Evolutionary conservation across 1,140 invertebrate genomes (phyloP), one percentile per base, ranked within the genome.

Genomic region (Trissolcus basalis): DNA sequence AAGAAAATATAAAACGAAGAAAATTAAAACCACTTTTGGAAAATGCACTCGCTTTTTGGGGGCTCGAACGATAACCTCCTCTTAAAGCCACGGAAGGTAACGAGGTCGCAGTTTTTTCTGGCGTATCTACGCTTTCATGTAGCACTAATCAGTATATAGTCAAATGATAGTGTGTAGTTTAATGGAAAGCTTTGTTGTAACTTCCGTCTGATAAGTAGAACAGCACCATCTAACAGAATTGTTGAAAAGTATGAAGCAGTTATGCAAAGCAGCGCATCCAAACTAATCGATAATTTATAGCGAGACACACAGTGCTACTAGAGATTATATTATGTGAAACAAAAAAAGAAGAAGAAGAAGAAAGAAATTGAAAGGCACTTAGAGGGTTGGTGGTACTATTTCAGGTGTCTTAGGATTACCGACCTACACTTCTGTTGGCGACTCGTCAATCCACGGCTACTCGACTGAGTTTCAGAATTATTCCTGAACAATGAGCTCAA

Each of bases 351-450:
- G n/a, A n/a, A n/a, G n/a, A n/a, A n/a, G n/a, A n/a, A n/a, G n/a
- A n/a, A n/a, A n/a, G n/a, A n/a, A n/a, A n/a, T n/a, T n/a, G n/a
- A n/a, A n/a, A n/a, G 73, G 76, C 76, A 83, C 77, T 85, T 80
- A 83, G 82, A 78, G 81, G 80, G 77, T 77, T 83, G 81, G 77
- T 84, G 82, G 80, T 85, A 84, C 72, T 82, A 65, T 83, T 86
- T 82, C 83, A 86, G 84, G 81, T 86, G 81, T 80, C 78, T 82
- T 86, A 80, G 84, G 81, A 85, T 74, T 87, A 81, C 78, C 82
- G 63, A 79, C 81, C 63, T 77, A 85, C 70, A 79, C 80, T 68
- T 64, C 83, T 53, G 53, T 74, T 19, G 83, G 78, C 80, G 82
- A 86, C 54, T 70, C 82, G 54, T 79, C 80, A 53, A 82, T 87